These are phyloP conservation scores for Poeciliopsis paucimaculata DNA, from an alignment of 2,797 vertebrate species.

Conservation along the genomic window DNA sequence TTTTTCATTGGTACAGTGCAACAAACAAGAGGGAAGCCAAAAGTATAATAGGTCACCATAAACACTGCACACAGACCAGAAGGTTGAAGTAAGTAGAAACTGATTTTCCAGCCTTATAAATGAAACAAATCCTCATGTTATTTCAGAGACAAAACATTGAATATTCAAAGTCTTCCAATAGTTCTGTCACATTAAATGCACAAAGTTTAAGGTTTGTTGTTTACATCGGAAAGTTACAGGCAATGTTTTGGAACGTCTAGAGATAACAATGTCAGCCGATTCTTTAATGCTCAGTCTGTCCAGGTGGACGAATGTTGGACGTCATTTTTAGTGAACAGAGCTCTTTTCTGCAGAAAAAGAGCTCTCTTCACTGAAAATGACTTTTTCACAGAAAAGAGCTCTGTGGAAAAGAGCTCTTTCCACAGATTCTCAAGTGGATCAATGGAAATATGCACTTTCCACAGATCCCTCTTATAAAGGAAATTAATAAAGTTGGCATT, in stretches of 20 bases:
- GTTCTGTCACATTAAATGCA: neutral
- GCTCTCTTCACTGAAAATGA: too few species aligned
- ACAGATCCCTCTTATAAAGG: neutral
- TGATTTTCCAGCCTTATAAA: constrained; percentile 25
- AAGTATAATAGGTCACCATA: constrained; percentile 15
- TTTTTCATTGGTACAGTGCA: constrained; percentile 6
- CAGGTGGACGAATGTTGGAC: neutral
- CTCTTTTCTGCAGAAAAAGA: too few species aligned
- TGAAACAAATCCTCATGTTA: constrained; percentile 21
- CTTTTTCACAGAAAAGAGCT: too few species aligned
- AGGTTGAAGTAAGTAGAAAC: constrained; percentile 10
- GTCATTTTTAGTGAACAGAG: too few species aligned
- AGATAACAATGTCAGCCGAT: neutral
- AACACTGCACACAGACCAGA: constrained; percentile 43
- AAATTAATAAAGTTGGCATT: constrained; percentile 3
- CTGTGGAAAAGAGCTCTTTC: neutral
- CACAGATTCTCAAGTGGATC: neutral
- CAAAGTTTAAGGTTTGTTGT: neutral
- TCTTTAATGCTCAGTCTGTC: neutral
- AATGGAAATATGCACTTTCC: too few species aligned
- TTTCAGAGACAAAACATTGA: neutral
- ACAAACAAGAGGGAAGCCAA: constrained; percentile 14
- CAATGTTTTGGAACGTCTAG: neutral
- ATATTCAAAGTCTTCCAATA: neutral
- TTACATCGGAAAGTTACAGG: neutral